Evolutionary conservation across 1,140 invertebrate genomes (phyloP), one percentile per base, ranked within the genome.

Genomic region (Trialeurodes vaporariorum): DNA sequence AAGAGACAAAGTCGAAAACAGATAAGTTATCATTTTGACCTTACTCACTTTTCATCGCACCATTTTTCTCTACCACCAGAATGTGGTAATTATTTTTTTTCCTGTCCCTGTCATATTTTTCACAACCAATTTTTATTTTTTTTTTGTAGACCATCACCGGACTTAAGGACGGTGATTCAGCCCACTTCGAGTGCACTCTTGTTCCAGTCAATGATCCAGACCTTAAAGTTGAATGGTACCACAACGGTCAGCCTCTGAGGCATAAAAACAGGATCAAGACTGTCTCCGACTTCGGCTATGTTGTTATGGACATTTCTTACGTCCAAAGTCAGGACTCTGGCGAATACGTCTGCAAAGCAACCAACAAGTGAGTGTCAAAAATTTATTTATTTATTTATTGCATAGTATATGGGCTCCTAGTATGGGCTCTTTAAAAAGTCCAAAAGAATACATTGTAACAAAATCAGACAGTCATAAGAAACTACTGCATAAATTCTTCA

Each of bases 191-290:
- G 79, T 95, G 92, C 73, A 94, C 91, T 2, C 79, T 96, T 25
- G 85, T 94, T 24, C 94, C 94, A 2, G 89, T 93, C n/a, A 90
- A 90, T 67, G 94, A 97, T 81, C 92, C 93, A 12, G 85, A 91
- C n/a, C 85, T 97, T 79, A 92, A 91, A 75, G 91, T 98, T 22
- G 94, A 97, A 80, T 98, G 94, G 94, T 96, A 93, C 78, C 91
- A 96, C 71, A 94, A 97, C 76, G 92, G 92, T 2, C 83, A 91
- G 74, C 91, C 91, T 25, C 75, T 96, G 61, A 83, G 89, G 63
- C 91, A 96, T 73, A 93, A 92, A 9, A 92, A 90, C 40, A 85
- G 95, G 66, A 96, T 96, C 70, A 96, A 96, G 76, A 92, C 92
- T 69, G 88, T 96, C 0, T 94, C 93, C 69, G 95, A 98, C 77